Conservation (phyloP, 2,113 vertebrate species). For the Myrmecophaga tridactyla region DNA sequence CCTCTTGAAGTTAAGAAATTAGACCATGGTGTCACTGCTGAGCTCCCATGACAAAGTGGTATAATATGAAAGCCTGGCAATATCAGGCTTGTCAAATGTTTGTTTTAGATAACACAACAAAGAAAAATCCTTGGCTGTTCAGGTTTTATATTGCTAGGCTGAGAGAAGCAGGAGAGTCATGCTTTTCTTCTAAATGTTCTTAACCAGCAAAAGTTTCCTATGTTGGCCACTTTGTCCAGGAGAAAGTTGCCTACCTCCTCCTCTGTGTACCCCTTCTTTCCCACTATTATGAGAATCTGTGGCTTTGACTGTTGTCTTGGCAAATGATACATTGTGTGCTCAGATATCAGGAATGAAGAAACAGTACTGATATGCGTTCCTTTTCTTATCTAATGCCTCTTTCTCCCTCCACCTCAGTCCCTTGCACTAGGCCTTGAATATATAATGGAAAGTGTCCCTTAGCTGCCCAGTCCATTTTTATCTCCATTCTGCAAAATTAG, state of each 20-base stretch:
- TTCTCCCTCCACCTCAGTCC: no score
- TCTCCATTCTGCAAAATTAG: not conserved
- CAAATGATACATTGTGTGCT: not conserved
- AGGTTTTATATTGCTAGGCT: slow-evolving; percentile 29
- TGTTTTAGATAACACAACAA: slow-evolving; percentile 77
- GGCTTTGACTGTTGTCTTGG: not conserved
- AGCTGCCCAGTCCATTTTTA: not conserved
- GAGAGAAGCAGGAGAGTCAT: not conserved
- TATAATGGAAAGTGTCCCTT: not conserved
- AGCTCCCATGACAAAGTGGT: slow-evolving; percentile 72
- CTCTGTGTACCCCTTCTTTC: not conserved
- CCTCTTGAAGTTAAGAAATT: slow-evolving; percentile 78
- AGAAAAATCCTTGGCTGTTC: slow-evolving; percentile 70
- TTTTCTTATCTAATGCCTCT: not conserved
- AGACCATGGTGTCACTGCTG: slow-evolving; percentile 71
- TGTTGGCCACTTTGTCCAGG: not conserved
- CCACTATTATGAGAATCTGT: not conserved
- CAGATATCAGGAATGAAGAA: not conserved
- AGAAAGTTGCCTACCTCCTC: not conserved
- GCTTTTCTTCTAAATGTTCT: not conserved
- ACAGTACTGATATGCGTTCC: not conserved
- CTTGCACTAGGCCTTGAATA: not conserved
- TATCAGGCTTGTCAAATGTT: slow-evolving; percentile 79
- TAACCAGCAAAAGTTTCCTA: not conserved
- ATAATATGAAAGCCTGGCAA: slow-evolving; percentile 75